These are phyloP conservation scores for Saccostrea echinata DNA, from an alignment of 1,140 invertebrate genomes.

Conservation along the genomic window DNA sequence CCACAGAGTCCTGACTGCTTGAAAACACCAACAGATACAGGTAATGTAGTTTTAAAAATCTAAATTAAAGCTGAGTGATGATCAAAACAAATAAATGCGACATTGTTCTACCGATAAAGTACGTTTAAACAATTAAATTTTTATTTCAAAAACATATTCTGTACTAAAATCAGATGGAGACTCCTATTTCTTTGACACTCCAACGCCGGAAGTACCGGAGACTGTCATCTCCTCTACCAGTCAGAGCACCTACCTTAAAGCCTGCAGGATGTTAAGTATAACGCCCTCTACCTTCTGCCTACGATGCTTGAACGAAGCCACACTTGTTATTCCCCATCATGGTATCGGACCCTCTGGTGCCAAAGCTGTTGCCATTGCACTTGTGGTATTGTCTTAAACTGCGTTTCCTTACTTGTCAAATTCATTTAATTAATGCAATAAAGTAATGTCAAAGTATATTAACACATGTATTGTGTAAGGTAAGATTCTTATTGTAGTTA, in stretches of 20 bases:
- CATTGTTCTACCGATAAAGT: no score
- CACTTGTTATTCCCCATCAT: slow-evolving; percentile 49
- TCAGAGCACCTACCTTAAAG: slow-evolving; percentile 47
- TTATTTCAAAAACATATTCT: neutral
- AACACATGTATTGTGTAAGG: no score
- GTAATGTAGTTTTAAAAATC: no score
- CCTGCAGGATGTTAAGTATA: slow-evolving; percentile 42
- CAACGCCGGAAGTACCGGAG: slow-evolving; percentile 9
- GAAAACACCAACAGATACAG: neutral
- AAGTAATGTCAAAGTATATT: no score
- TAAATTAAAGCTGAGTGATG: no score
- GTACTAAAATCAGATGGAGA: neutral
- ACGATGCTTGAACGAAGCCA: slow-evolving; percentile 37
- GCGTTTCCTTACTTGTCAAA: neutral
- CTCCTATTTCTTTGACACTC: slow-evolving; percentile 3
- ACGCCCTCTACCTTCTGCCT: slow-evolving; percentile 55
- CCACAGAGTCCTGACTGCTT: neutral
- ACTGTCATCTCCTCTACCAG: neutral
- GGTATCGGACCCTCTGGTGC: slow-evolving; percentile 56
- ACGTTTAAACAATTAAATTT: no score
- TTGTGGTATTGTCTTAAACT: slow-evolving; percentile 61
- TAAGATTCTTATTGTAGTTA: no score
- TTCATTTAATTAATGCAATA: neutral
- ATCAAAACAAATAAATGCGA: no score
- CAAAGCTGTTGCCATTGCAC: slow-evolving; percentile 65